Conservation (phyloP, 2,113 vertebrate species). For the Spea bombifrons region DNA sequence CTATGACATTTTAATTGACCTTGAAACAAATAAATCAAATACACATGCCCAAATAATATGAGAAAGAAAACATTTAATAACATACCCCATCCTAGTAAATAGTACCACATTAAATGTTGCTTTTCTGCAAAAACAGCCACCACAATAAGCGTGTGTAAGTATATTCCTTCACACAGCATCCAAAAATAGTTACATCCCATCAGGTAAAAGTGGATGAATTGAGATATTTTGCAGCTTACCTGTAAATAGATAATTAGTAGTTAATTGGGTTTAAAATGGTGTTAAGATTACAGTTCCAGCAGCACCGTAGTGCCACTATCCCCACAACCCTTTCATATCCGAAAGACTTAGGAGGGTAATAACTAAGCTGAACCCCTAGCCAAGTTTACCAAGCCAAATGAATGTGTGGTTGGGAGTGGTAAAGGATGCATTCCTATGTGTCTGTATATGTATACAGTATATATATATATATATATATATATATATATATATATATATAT, state of each 20-base stretch:
- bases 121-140: constrained; percentile 98
- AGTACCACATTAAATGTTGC: constrained; percentile 95
- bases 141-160: constrained; percentile 95
- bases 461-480: no score
- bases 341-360: no score
- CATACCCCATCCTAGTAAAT: constrained; percentile 97
- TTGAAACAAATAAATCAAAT: neutral
- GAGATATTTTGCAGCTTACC: constrained; percentile 89
- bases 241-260: constrained; percentile 49
- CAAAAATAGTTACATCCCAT: constrained; percentile 98
- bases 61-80: fast-evolving
- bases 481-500: neutral
- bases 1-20: no score
- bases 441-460: neutral
- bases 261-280: no score
- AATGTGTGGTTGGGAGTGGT: no score
- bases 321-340: no score
- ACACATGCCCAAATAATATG: neutral
- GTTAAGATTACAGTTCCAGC: no score
- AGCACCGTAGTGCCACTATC: no score
- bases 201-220: constrained; percentile 90
- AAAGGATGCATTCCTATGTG: no score
- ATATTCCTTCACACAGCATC: constrained; percentile 98
- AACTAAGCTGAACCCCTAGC: no score
- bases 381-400: no score